Evolutionary conservation across 2,113 vertebrate species (phyloP).

Genomic region (Athene noctua): DNA sequence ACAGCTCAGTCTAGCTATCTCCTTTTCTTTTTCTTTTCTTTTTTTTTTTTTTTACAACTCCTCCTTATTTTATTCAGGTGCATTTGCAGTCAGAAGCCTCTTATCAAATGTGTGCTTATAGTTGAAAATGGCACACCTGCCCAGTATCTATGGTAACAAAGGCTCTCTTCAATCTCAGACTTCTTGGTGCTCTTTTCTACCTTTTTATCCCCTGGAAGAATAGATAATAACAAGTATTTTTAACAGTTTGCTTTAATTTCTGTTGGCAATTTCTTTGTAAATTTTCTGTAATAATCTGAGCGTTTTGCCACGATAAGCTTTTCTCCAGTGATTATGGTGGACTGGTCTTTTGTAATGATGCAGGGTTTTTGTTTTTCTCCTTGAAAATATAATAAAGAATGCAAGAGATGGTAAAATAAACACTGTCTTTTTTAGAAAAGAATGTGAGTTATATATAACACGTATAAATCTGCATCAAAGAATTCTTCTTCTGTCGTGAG

Average conservation of each 20-base stretch:
- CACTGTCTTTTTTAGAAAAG: not conserved
- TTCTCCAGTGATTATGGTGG: not conserved
- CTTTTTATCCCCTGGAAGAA: slow-evolving; percentile 55
- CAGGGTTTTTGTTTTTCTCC: not conserved
- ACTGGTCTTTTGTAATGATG: not conserved
- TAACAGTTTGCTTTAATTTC: slow-evolving; percentile 33
- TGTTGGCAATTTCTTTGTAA: not conserved
- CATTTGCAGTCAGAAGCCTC: slow-evolving; percentile 60
- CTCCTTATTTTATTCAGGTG: slow-evolving; percentile 68
- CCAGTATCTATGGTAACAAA: slow-evolving; percentile 80
- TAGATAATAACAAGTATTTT: slow-evolving; percentile 2
- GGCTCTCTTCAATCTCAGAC: slow-evolving; percentile 64
- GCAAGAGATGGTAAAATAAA: not conserved
- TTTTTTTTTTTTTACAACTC: not conserved
- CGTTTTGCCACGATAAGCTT: not conserved
- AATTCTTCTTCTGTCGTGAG: not conserved
- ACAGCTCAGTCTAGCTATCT: not conserved
- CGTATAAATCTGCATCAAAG: not conserved
- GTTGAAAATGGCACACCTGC: slow-evolving; percentile 73
- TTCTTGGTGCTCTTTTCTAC: slow-evolving; percentile 64
- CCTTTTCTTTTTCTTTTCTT: not conserved
- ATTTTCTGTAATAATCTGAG: not conserved
- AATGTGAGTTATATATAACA: not conserved
- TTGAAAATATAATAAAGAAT: not conserved
- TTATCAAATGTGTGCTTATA: slow-evolving; percentile 68